These are phyloP conservation scores for Patagioenas fasciata DNA, from an alignment of 2,113 vertebrate species.

Conservation along the genomic window DNA sequence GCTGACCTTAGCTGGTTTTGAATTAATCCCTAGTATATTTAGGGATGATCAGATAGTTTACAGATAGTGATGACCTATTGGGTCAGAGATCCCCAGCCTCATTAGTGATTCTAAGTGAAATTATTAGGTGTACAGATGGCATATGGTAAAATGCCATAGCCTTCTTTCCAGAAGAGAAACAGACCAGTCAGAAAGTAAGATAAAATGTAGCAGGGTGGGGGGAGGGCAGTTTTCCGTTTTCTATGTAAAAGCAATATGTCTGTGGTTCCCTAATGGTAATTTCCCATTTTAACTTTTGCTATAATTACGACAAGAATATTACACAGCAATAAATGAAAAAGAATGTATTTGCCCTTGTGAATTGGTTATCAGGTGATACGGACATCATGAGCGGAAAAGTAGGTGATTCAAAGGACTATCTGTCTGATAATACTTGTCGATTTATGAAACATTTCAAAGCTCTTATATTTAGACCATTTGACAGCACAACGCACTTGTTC, in stretches of 20 bases:
- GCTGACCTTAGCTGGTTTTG: not conserved
- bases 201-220: not conserved
- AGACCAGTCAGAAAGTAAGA: not conserved
- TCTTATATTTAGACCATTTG: not conserved
- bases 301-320: not conserved
- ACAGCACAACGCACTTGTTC: not conserved
- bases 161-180: not conserved
- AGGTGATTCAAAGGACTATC: not conserved
- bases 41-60: not conserved
- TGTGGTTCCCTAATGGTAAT: not conserved
- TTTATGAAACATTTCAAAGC: not conserved
- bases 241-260: not conserved
- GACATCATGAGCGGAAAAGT: not conserved
- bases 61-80: not conserved
- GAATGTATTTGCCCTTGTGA: fast-evolving
- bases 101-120: not conserved
- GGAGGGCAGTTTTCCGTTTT: not conserved
- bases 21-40: not conserved
- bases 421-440: not conserved
- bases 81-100: not conserved
- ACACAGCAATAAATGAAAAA: not conserved
- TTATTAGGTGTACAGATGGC: not conserved
- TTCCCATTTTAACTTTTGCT: not conserved
- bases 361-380: not conserved
- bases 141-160: not conserved